These are phyloP conservation scores for Cryptocephalus primarius DNA, from an alignment of 2,888 invertebrate genomes.

Conservation along the genomic window DNA sequence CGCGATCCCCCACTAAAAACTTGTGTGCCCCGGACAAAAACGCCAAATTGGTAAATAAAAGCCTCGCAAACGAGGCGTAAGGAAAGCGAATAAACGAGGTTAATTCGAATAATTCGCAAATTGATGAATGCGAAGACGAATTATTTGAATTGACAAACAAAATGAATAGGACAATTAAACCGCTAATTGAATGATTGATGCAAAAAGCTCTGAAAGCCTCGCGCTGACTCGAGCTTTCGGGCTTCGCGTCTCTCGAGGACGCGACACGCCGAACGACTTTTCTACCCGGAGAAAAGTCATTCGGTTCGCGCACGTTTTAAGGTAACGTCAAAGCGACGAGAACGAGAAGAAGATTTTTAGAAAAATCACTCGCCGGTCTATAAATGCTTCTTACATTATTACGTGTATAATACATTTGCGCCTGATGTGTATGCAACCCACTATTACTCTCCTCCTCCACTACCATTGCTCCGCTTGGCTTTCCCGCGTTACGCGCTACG, in stretches of 20 bases:
- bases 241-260: constrained; percentile 1
- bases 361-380: constrained; percentile 5
- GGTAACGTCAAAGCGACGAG: too few relatives aligned
- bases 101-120: constrained; percentile 24
- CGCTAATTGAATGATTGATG: constrained; percentile 37
- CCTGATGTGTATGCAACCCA: too few relatives aligned
- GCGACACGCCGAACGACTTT: constrained; percentile 8
- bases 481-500: too few relatives aligned
- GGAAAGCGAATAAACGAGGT: constrained; percentile 21
- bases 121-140: constrained; percentile 32
- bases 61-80: constrained; percentile 16
- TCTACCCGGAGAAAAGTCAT: constrained; percentile 4
- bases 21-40: constrained; percentile 12
- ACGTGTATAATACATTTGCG: too few relatives aligned
- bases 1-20: constrained; percentile 6
- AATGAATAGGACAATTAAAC: constrained; percentile 37
- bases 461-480: too few relatives aligned
- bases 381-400: too few relatives aligned
- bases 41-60: constrained; percentile 15
- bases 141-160: constrained; percentile 34
- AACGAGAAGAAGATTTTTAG: too few relatives aligned
- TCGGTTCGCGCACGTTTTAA: too few relatives aligned
- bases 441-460: too few relatives aligned
- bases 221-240: constrained; percentile 10
- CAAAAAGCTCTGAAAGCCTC: constrained; percentile 27